Evolutionary conservation across 2,113 vertebrate species (phyloP).

Genomic region (Neolamprologus variostigma): DNA sequence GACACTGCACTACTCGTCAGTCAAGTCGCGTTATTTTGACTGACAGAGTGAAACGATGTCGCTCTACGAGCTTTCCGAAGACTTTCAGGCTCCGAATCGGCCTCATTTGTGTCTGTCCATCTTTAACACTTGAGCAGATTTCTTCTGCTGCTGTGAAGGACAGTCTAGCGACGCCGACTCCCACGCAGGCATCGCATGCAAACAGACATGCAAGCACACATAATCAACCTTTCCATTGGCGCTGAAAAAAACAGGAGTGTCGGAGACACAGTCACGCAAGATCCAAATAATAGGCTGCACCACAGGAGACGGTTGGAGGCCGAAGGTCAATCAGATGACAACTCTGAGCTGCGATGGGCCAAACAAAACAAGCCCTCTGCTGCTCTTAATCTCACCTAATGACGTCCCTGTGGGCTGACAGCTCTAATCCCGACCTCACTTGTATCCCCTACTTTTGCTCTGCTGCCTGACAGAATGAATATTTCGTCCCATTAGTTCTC

Average conservation of each 20-base stretch:
- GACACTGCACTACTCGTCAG: not conserved
- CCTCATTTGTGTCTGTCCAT: not conserved
- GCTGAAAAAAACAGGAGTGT: not conserved
- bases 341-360: slow-evolving; percentile 11
- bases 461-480: not conserved
- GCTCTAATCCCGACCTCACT: not conserved
- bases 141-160: not conserved
- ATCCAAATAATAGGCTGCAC: not conserved
- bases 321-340: slow-evolving; percentile 29
- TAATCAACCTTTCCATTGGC: not conserved
- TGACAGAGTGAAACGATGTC: not conserved
- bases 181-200: not conserved
- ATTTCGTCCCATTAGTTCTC: not conserved
- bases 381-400: slow-evolving; percentile 37
- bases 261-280: not conserved
- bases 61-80: not conserved
- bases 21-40: not conserved
- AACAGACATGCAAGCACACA: not conserved
- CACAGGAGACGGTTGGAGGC: not conserved
- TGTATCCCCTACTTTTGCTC: not conserved
- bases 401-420: slow-evolving; percentile 14
- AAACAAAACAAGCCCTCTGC: slow-evolving; percentile 11
- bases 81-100: not conserved
- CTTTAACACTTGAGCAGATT: not conserved
- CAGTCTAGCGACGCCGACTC: not conserved